Conservation (phyloP, 2,113 vertebrate genomes). For the Hippocampus barbouri region DNA sequence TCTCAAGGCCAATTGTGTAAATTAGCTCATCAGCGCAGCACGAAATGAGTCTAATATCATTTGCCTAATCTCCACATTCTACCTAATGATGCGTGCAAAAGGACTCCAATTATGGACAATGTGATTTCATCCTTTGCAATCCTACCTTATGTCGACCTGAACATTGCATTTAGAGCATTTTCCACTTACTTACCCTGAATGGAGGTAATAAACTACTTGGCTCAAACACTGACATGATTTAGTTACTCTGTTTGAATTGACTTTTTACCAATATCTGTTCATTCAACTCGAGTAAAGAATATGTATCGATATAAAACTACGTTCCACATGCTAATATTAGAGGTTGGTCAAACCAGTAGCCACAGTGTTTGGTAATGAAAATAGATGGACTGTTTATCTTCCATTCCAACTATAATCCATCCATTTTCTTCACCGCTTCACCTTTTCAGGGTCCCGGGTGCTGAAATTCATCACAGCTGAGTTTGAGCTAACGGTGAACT, state of each 20-base stretch:
- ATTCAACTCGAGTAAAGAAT: conserved; percentile 45
- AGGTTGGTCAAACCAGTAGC: conserved; percentile 21
- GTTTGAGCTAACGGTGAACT: no score
- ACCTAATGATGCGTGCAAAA: conserved; percentile 56
- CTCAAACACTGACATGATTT: conserved; percentile 12
- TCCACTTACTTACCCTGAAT: conserved; percentile 10
- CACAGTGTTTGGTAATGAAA: no score
- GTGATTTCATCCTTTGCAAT: conserved; percentile 2
- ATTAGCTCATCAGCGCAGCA: conserved; percentile 47
- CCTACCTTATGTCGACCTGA: not conserved
- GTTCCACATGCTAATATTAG: conserved; percentile 25
- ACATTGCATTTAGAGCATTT: conserved; percentile 10
- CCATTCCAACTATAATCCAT: no score
- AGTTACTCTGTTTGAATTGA: conserved; percentile 2
- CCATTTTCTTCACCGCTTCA: no score
- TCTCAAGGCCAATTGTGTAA: conserved; percentile 51
- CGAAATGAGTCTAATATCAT: conserved; percentile 38
- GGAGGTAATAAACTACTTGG: not conserved
- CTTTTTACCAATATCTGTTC: conserved; percentile 16
- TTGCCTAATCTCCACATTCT: conserved; percentile 40
- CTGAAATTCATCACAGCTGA: no score
- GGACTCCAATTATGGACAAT: conserved; percentile 27
- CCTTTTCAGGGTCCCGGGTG: no score
- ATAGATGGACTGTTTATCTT: no score
- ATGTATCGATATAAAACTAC: conserved; percentile 36